Conservation (phyloP, 2,113 vertebrate species). For the Corvus cornix region DNA sequence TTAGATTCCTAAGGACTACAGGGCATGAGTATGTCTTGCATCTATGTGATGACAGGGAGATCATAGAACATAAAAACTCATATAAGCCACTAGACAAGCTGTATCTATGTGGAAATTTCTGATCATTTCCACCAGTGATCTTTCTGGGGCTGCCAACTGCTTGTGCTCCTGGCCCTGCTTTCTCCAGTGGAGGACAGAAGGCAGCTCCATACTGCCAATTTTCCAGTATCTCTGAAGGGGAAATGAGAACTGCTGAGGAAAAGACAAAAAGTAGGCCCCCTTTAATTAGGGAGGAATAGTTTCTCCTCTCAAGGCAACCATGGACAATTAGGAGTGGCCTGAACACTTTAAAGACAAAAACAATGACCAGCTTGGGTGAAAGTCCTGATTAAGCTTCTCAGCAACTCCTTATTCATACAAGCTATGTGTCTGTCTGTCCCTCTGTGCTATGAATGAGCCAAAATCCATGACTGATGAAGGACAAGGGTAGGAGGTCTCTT, state of each 20-base stretch:
- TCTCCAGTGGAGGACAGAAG: not conserved
- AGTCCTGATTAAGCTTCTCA: not conserved
- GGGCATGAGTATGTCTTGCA: rapidly evolving
- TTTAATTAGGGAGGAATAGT: not conserved
- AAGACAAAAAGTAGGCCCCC: not conserved
- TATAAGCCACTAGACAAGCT: not conserved
- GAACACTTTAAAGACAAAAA: not conserved
- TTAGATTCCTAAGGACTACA: not conserved
- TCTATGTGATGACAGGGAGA: not conserved
- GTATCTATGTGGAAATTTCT: not conserved
- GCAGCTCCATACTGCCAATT: not conserved
- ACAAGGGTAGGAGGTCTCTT: not conserved
- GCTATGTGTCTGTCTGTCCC: rapidly evolving
- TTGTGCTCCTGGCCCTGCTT: not conserved
- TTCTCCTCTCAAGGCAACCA: not conserved
- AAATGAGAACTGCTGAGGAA: not conserved
- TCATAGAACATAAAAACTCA: not conserved
- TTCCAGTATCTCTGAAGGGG: not conserved
- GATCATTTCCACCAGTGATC: not conserved
- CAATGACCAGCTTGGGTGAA: not conserved
- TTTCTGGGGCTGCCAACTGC: not conserved
- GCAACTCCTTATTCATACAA: not conserved
- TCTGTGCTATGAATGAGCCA: not conserved
- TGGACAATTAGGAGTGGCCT: not conserved
- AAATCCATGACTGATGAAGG: not conserved